Evolutionary conservation across 2,888 invertebrate species (phyloP), one percentile per base, ranked within the genome.

Genomic region (Dichetophora obliterata): DNA sequence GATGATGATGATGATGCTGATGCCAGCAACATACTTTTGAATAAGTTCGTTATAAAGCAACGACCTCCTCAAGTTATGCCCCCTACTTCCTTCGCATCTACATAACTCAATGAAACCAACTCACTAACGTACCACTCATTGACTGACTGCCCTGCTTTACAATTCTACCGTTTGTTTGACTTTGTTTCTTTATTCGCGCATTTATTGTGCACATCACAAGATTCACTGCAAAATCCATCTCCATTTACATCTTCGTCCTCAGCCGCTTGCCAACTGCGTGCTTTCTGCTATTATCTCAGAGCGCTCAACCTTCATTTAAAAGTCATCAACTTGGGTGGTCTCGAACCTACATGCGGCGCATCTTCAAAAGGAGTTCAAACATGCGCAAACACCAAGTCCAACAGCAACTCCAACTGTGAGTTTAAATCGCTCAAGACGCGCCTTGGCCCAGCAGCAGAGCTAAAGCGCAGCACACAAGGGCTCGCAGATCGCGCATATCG

Each of bases 151-250:
- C 54, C 70, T 70, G 31, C 70, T 34, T 61, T 43, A 61, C 59
- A 27, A 57, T 11, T 27, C 48, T 61, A 52, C 76, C 82, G 82
- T 84, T 84, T 85, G 65, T n/a, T 66, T 72, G 86, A 86, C 85
- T 86, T 87, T 86, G 85, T 84, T 84, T 85, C 86, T 86, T 87
- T 86, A 86, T 86, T 84, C 83, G 85, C 84, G 84, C 86, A 83
- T 84, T 86, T 85, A 84, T 84, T 83, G 83, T 82, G 81, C 76
- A 37, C 80, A 79, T 77, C 79, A 68, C 34, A 27, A 75, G 27
- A 50, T 75, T 31, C 63, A 50, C 66, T 66, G 16, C 27, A 48
- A 48, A 52, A 43, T 43, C 37, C 63, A 19, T 34, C 54, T 22
- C 3, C 63, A 69, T 14, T 37, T 65, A 16, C 11, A 61, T 63